Percentiles rank a stretch among this genome's conserved stretches.
Conservation (phyloP, 2,888 invertebrate species). For the Sminthurinus aureus region DNA sequence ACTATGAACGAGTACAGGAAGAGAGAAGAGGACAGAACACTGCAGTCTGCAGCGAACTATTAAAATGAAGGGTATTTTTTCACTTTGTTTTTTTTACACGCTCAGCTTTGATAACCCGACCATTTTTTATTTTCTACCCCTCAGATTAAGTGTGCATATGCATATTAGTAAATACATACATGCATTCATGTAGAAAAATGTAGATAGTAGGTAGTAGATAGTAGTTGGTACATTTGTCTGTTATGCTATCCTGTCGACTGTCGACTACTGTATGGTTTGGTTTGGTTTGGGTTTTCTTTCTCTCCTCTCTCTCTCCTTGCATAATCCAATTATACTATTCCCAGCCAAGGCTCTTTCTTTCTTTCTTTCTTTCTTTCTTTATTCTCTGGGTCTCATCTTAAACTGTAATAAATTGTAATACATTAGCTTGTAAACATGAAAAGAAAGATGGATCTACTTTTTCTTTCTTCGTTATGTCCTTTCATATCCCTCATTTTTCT, state of each 20-base stretch:
- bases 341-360: slow-evolving; percentile 5
- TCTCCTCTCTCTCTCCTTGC: slow-evolving; percentile 12
- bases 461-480: neutral
- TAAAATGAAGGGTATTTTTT: too few relatives aligned
- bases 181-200: too few relatives aligned
- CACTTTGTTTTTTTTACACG: slow-evolving; percentile 17
- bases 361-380: too few relatives aligned
- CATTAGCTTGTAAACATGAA: slow-evolving; percentile 27
- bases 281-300: too few relatives aligned
- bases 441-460: slow-evolving; percentile 7
- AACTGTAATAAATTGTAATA: neutral
- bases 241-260: neutral
- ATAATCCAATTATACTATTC: slow-evolving; percentile 28
- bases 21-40: too few relatives aligned
- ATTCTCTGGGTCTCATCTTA: slow-evolving; percentile 4
- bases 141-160: slow-evolving; percentile 1
- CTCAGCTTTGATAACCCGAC: slow-evolving; percentile 17
- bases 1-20: too few relatives aligned
- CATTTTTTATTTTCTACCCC: slow-evolving; percentile 24
- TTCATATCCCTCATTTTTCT: neutral
- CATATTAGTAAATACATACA: too few relatives aligned
- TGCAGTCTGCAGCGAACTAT: too few relatives aligned
- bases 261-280: neutral
- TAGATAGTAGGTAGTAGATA: too few relatives aligned
- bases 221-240: neutral